phyloP scores from a whole-genome alignment of 2,113 vertebrate species.

The Elephantulus edwardii region DNA sequence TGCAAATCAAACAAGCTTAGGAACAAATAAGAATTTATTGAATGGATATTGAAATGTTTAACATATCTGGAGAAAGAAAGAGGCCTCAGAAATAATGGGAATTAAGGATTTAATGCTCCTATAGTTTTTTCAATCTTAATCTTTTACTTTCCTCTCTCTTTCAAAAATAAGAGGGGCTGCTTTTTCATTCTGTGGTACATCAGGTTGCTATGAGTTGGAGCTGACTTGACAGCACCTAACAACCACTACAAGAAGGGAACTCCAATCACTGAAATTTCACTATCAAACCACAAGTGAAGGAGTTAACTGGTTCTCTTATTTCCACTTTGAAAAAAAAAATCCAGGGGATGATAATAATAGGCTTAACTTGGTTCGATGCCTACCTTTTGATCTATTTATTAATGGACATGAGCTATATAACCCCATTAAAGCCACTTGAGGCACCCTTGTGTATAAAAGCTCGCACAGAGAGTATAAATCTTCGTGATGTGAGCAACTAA shows the following conservation, averaged over 20 bases:
- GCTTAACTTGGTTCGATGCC: not conserved
- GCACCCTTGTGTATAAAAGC: not conserved
- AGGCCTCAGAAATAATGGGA: not conserved
- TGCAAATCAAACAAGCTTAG: not conserved
- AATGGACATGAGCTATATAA: not conserved
- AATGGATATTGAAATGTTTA: not conserved
- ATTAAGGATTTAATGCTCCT: not conserved
- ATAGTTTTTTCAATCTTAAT: not conserved
- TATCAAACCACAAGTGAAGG: not conserved
- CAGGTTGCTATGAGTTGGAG: too few relatives aligned
- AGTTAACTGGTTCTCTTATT: not conserved
- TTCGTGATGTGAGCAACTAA: not conserved
- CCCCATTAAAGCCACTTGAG: not conserved
- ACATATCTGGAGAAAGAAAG: conserved; percentile 4
- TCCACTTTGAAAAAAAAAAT: not conserved
- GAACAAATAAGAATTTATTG: not conserved
- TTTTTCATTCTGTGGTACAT: too few relatives aligned
- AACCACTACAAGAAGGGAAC: not conserved
- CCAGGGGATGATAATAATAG: not conserved
- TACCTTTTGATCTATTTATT: not conserved
- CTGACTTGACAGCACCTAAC: too few relatives aligned
- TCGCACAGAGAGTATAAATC: not conserved
- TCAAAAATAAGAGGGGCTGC: not conserved
- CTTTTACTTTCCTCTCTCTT: not conserved
- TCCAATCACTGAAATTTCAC: not conserved